Evolutionary conservation across 2,888 invertebrate genomes (phyloP).

Genomic region (Entomobrya proxima): DNA sequence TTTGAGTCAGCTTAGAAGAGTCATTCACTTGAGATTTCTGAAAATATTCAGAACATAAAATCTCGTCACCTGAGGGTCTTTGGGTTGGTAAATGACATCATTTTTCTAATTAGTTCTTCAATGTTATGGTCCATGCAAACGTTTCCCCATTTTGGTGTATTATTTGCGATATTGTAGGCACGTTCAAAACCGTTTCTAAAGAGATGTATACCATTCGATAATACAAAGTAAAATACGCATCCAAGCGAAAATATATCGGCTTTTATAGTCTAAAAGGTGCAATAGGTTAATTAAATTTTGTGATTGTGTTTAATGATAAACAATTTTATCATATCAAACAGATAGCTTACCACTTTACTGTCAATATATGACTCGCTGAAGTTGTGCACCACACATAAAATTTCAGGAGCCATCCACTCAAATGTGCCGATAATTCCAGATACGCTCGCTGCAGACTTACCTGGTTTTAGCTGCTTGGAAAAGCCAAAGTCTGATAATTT

Average conservation of each 20-base stretch:
- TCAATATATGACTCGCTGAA: neutral
- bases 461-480: neutral
- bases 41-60: no score
- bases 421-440: neutral
- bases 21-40: no score
- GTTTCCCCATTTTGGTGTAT: neutral
- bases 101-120: neutral
- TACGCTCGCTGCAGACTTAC: neutral
- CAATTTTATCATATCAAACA: no score
- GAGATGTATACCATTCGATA: neutral
- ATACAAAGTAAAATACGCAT: neutral
- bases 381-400: neutral
- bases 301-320: neutral
- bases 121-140: neutral
- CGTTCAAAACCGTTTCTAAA: conserved; percentile 88
- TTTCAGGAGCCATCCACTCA: neutral
- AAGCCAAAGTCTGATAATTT: neutral
- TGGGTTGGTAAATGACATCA: neutral
- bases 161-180: conserved; percentile 81
- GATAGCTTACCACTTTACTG: no score
- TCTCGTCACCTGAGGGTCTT: no score
- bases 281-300: neutral
- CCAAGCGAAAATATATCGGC: neutral
- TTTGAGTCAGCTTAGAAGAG: no score
- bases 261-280: neutral